These are phyloP conservation scores for Atta cephalotes DNA, from an alignment of 1,140 invertebrate species.

Conservation along the genomic window DNA sequence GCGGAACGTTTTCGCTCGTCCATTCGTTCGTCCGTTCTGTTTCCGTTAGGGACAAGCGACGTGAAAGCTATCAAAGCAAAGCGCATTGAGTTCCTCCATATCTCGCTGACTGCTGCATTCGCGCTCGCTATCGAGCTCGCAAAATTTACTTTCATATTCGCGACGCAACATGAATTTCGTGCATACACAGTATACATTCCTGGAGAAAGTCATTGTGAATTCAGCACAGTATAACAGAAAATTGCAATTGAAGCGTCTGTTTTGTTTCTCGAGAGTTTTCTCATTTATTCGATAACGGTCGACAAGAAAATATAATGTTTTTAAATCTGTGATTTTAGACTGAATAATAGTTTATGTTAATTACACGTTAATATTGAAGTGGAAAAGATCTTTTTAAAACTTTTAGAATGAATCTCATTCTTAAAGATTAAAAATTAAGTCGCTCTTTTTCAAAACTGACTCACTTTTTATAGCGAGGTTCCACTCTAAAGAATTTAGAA, in stretches of 20 bases:
- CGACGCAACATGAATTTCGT: neutral
- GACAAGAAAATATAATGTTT: neutral
- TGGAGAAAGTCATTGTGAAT: conserved; percentile 23
- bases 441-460: too few species aligned
- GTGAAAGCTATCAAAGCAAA: conserved; percentile 52
- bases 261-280: neutral
- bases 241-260: neutral
- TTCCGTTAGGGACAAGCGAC: neutral
- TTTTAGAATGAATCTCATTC: too few species aligned
- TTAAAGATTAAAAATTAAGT: too few species aligned
- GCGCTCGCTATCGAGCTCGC: conserved; percentile 29
- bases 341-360: neutral
- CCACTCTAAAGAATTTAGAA: too few species aligned
- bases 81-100: conserved; percentile 19
- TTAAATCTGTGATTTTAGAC: neutral
- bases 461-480: too few species aligned
- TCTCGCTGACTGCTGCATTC: neutral
- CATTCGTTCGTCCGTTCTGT: neutral
- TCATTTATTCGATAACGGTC: neutral
- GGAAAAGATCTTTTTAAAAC: too few species aligned
- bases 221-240: neutral
- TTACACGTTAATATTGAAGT: neutral
- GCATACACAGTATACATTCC: neutral
- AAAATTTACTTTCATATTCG: conserved; percentile 39
- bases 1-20: neutral